A percentile compares a stretch with the other conserved stretches of the same genome.
phyloP scores from a whole-genome alignment of 2,888 invertebrate genomes.

The Gerris lacustris region DNA sequence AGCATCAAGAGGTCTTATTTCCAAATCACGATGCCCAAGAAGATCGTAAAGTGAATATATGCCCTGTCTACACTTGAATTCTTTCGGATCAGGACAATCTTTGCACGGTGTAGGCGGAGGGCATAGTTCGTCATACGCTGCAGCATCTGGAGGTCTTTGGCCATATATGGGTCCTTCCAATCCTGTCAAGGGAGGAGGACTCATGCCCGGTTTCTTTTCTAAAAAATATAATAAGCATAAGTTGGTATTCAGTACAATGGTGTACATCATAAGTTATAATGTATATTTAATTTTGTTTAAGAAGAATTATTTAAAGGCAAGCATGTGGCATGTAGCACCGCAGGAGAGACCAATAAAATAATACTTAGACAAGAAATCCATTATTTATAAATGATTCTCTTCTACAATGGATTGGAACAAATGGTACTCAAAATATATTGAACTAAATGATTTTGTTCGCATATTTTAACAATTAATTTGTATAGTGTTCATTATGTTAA shows the following conservation, averaged over 20 bases:
- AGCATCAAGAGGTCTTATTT: slow-evolving; percentile 42
- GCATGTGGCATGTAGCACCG: no score
- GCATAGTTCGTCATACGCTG: slow-evolving; percentile 49
- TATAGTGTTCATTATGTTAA: no score
- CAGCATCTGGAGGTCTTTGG: slow-evolving; percentile 47
- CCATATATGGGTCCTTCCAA: slow-evolving; percentile 42
- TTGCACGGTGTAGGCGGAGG: slow-evolving; percentile 48
- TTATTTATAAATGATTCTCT: no score
- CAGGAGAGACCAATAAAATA: no score
- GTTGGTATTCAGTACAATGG: slow-evolving; percentile 7
- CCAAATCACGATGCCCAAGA: slow-evolving; percentile 39
- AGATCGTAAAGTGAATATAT: slow-evolving; percentile 47
- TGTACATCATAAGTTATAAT: no score
- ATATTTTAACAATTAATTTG: no score
- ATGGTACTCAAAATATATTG: no score
- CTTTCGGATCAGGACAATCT: slow-evolving; percentile 45
- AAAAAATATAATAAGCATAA: slow-evolving; percentile 19
- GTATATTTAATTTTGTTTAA: no score
- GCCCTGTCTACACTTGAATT: slow-evolving; percentile 46
- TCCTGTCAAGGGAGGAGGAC: slow-evolving; percentile 39
- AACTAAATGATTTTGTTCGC: no score
- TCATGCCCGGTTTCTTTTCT: slow-evolving; percentile 41
- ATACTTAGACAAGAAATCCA: no score
- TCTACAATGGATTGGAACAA: no score
- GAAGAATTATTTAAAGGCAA: no score